Base-by-base conservation (phyloP, 2,888 invertebrate species). In the Ditylenchus weischeri region DNA sequence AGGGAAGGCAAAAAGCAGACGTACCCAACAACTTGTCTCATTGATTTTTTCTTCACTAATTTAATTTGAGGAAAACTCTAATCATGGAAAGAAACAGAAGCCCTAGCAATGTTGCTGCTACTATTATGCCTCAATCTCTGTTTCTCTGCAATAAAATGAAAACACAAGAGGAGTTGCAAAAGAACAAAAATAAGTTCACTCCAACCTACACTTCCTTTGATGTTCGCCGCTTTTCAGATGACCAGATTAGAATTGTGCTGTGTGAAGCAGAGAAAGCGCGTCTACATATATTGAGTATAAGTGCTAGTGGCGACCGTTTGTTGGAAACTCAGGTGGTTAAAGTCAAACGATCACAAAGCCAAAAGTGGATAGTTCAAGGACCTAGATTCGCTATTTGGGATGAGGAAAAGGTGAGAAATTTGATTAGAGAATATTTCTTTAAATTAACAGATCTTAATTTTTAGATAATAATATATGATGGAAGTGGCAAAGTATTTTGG, bases 391-490 rank as follows among this genome's bases (percentile, higher is more conserved):
- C 69, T 19, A 19, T 66, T 71, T 66, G 69, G 23, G 72, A 70
- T 48, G 67, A 68, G n/a, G 73, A 70, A 36, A 43, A 60, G 61
- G 70, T 69, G 54, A 54, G 15, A 10, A 11, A 54, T n/a, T 54
- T 1, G 29, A 13, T 10, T 7, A 15, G 2, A 10, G 1, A 11
- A 5, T 5, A 2, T 54, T 54, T 7, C 1, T 1, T 5, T 54
- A 23, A 7, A 2, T 54, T 7, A n/a, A 7, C 2, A 7, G 7
- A n/a, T n/a, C n/a, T n/a, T n/a, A n/a, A n/a, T 71, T 49, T 73
- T 72, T 68, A 75, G 64, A 75, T 78, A n/a, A 54, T 75, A 35
- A 68, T 75, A 7, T 78, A 74, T 60, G 76, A 75, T 65, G 77
- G 69, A 38, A 66, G 66, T 49, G 77, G 77, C 36, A 75, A 75